These are phyloP conservation scores for Cephus rjabovi DNA, from an alignment of 2,888 invertebrate species.

Conservation along the genomic window DNA sequence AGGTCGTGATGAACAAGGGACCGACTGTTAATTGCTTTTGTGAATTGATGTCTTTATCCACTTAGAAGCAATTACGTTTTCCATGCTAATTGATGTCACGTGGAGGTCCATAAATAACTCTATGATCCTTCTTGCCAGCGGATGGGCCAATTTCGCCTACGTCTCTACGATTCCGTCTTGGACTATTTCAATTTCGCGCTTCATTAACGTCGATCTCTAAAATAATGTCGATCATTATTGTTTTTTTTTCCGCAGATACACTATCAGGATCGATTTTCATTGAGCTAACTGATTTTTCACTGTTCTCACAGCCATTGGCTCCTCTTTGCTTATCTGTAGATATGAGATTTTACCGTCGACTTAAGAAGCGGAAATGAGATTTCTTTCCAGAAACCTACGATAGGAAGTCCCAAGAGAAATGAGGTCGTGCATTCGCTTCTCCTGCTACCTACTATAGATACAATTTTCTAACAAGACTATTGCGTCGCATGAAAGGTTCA, in stretches of 20 bases:
- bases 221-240: too few relatives aligned
- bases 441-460: too few relatives aligned
- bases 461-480: too few relatives aligned
- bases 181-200: too few relatives aligned
- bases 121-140: not conserved
- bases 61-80: not conserved
- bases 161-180: too few relatives aligned
- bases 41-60: slow-evolving; percentile 6
- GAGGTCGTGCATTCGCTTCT: not conserved
- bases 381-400: not conserved
- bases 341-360: not conserved
- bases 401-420: not conserved
- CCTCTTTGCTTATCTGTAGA: too few relatives aligned
- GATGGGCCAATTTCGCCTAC: not conserved
- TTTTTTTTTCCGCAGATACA: too few relatives aligned
- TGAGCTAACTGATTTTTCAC: too few relatives aligned
- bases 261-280: too few relatives aligned
- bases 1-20: not conserved
- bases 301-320: too few relatives aligned
- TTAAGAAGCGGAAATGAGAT: slow-evolving; percentile 2
- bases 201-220: too few relatives aligned
- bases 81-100: not conserved
- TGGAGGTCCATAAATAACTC: not conserved
- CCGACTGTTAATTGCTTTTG: not conserved
- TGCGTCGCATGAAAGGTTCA: too few relatives aligned